Base-by-base conservation (phyloP, 2,888 invertebrate species). In the Drosophila kanekoi region DNA sequence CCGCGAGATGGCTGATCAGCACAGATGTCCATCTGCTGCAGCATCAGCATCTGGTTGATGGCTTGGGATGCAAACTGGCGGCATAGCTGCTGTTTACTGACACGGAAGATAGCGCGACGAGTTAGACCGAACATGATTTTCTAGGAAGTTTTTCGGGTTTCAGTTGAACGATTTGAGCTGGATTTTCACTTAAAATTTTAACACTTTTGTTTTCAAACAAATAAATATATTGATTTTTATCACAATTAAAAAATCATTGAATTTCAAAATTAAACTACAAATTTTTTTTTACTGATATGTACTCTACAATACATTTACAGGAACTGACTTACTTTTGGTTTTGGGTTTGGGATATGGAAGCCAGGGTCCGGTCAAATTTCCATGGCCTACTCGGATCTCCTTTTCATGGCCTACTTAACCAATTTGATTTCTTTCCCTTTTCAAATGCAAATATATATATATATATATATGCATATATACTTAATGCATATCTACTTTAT, bases 1-100 rank as follows among this genome's bases (percentile, higher is more conserved):
- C 94, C 95, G 74, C 91, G 81, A 0, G 90, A 91, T 0, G 90
- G 89, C 32, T 89, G 89, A 61, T 91, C 91, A 0, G 89, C 89
- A 60, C 92, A 92, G n/a, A 90, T 87, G 56, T 92, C 92, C 48
- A 90, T 90, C 49, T 90, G 84, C 28, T 90, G 89, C 14, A 91
- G 69, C 65, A 89, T 84, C 48, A 91, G 48, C 80, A 92, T 87
- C 73, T 90, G 90, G 59, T 87, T 90, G 43, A 91, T 75, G n/a
- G 89, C 90, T 58, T 89, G 91, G 8, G 91, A 90, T 4, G 87
- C 91, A 70, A 87, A 91, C 6, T 68, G 51, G 1, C 89, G 83
- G 13, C 60, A 63, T 13, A 51, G 1, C 4, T 56, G 41, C 0
- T 58, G 61, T 0, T 41, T 65, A 14, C 57, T 32, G 8, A 76